Evolutionary conservation across 1,140 invertebrate genomes (phyloP).

Genomic region (Leptestheria dahalacensis): DNA sequence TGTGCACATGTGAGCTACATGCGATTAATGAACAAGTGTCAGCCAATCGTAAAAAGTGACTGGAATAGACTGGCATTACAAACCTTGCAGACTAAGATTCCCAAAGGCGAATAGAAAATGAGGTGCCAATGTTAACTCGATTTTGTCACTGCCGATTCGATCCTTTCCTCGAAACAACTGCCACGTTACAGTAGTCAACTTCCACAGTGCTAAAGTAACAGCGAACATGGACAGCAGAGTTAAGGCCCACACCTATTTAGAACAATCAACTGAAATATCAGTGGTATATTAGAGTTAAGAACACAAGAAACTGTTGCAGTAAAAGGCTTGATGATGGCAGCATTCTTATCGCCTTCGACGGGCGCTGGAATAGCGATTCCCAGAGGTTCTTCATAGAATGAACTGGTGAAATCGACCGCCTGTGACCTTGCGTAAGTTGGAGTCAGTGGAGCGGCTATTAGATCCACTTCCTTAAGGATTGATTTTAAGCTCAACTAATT

Average conservation of each 20-base stretch:
- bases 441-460: not conserved
- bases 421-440: constrained; percentile 5
- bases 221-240: not conserved
- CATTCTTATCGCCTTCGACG: not conserved
- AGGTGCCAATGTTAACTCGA: not conserved
- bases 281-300: too few species aligned
- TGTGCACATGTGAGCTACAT: not conserved
- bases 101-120: not conserved
- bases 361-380: constrained; percentile 3
- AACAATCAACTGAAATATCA: too few species aligned
- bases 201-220: not conserved
- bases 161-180: not conserved
- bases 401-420: constrained; percentile 1
- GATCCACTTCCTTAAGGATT: constrained; percentile 6
- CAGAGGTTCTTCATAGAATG: constrained; percentile 3
- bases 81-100: not conserved
- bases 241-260: not conserved
- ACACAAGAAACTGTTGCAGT: too few species aligned
- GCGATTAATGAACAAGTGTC: too few species aligned
- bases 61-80: too few species aligned
- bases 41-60: too few species aligned
- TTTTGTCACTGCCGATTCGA: not conserved
- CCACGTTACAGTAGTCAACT: not conserved
- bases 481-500: too few species aligned
- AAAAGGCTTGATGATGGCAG: not conserved